phyloP scores from a whole-genome alignment of 2,888 invertebrate species.

The Ptychoptera albimana region DNA sequence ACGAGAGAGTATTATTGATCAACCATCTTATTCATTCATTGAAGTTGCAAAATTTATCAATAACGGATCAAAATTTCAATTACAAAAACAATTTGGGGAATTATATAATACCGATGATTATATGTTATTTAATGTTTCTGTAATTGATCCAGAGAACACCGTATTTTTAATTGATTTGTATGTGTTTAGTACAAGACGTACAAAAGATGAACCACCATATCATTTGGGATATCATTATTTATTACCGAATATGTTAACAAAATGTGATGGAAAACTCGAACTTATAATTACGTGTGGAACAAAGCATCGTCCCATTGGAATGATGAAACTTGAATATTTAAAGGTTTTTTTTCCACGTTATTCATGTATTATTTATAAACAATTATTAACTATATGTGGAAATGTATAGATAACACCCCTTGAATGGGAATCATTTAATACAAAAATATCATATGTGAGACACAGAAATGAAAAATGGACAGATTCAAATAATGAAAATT shows the following conservation, averaged over 20 bases:
- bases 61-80: conserved; percentile 44
- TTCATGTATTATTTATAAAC: no score
- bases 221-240: conserved; percentile 85
- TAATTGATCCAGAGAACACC: conserved; percentile 54
- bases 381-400: neutral
- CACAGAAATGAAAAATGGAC: conserved; percentile 79
- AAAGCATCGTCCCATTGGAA: conserved; percentile 76
- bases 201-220: conserved; percentile 49
- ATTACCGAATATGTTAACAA: conserved; percentile 65
- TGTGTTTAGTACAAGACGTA: conserved; percentile 47
- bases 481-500: conserved; percentile 86
- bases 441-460: conserved; percentile 63
- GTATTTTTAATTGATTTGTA: conserved; percentile 78
- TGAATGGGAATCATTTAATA: conserved; percentile 41
- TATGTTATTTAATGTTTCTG: conserved; percentile 62
- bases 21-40: conserved; percentile 34
- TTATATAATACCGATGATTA: conserved; percentile 56
- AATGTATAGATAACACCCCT: conserved; percentile 18
- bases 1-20: conserved; percentile 36
- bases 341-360: conserved; percentile 14
- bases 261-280: conserved; percentile 59
- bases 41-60: conserved; percentile 54
- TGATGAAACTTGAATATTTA: conserved; percentile 47
- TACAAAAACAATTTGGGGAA: conserved; percentile 72
- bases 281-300: conserved; percentile 76